phyloP scores from a whole-genome alignment of 2,113 vertebrate genomes.

The Sardina pilchardus region DNA sequence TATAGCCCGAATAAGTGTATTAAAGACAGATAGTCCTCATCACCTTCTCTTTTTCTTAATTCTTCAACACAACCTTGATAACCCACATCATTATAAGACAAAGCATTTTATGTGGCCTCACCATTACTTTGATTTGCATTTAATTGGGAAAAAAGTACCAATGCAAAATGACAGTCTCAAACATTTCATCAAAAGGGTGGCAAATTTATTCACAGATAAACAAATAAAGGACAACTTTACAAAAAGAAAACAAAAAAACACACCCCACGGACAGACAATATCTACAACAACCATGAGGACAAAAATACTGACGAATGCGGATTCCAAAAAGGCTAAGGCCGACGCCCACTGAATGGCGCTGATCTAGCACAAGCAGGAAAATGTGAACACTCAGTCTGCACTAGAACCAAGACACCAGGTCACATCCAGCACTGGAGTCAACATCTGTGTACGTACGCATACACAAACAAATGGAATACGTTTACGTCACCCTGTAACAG shows the following conservation, averaged over 20 bases:
- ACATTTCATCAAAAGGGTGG: conserved; percentile 30
- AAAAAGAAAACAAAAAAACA: conserved; percentile 38
- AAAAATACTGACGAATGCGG: conserved; percentile 29
- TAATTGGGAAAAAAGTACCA: too few relatives aligned
- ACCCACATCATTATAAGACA: too few relatives aligned
- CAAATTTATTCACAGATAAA: conserved; percentile 59
- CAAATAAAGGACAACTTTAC: conserved; percentile 46
- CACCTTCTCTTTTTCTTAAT: too few relatives aligned
- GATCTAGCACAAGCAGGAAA: background rate
- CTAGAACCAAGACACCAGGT: background rate
- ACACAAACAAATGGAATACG: background rate
- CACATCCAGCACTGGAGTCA: background rate
- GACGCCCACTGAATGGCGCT: conserved; percentile 7
- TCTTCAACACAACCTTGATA: too few relatives aligned
- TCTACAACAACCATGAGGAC: conserved; percentile 44
- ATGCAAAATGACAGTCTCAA: background rate
- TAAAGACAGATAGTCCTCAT: too few relatives aligned
- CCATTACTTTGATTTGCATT: too few relatives aligned
- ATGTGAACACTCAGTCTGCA: background rate
- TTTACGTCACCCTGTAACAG: background rate
- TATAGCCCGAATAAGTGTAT: too few relatives aligned
- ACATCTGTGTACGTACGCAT: background rate
- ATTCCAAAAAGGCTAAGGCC: conserved; percentile 18
- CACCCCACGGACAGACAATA: conserved; percentile 47
- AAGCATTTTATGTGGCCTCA: too few relatives aligned